These are phyloP conservation scores for Baryphthengus martii DNA, from an alignment of 2,113 vertebrate species.

Conservation along the genomic window DNA sequence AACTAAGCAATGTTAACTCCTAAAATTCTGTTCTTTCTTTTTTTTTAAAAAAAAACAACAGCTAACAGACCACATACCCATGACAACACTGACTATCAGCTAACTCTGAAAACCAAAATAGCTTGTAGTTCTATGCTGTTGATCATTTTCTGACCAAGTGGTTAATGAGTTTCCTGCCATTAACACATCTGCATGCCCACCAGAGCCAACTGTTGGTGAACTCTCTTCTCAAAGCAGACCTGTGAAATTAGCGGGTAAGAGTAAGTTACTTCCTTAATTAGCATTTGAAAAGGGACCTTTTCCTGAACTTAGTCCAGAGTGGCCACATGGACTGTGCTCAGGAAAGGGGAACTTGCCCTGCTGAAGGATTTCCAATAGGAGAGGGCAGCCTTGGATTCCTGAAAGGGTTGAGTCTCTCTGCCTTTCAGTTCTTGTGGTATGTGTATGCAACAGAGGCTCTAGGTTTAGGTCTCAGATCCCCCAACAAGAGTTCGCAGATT, in stretches of 20 bases:
- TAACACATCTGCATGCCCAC: neutral
- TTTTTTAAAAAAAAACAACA: neutral
- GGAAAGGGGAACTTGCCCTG: neutral
- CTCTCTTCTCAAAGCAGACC: neutral
- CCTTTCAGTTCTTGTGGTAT: neutral
- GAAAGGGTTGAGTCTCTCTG: neutral
- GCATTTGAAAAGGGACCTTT: neutral
- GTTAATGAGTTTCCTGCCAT: neutral
- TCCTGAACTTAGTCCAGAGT: neutral
- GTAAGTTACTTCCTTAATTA: neutral
- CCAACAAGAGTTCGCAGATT: neutral
- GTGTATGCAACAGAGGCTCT: neutral
- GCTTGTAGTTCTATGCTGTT: neutral
- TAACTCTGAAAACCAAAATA: neutral
- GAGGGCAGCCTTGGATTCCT: neutral
- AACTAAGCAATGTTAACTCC: neutral
- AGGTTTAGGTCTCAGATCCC: neutral
- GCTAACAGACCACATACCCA: accelerated
- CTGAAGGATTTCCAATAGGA: neutral
- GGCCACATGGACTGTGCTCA: neutral
- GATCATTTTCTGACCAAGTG: neutral
- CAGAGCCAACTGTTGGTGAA: neutral
- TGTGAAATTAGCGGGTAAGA: neutral
- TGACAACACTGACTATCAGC: neutral
- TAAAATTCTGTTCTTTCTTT: neutral